Evolutionary conservation across 2,113 vertebrate species (phyloP), one percentile per base, ranked within the genome.

Genomic region (Talpa occidentalis): DNA sequence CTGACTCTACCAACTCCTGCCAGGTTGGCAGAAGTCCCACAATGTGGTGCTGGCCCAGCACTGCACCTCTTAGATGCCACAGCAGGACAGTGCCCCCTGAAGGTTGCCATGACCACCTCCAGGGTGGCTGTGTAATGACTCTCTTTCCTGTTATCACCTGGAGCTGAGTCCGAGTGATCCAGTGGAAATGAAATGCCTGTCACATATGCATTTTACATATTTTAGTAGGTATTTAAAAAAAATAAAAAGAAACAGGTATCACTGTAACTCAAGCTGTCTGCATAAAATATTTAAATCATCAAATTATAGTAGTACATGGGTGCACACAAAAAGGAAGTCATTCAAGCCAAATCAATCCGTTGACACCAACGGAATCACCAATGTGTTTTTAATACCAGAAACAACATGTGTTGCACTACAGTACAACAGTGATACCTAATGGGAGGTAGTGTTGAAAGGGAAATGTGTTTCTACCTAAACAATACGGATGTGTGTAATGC

Each of bases 281-380:
- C 69, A 88, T 67, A 93, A 85, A 88, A 88, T 70, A 94, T 86
- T 97, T 91, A 35, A 76, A 76, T 70, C 90, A 94, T 88, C 82
- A 62, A 22, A 62, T 62, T 87, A 77, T n/a, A 77, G 21, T 11
- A 21, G 22, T 47, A 40, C 47, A 59, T 69, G 3, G 4, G 11
- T 40, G 8, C 16, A 1, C 35, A 94, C 44, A 60, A 79, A 87
- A 84, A 42, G 93, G 11, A 84, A 76, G 35, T 56, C 70, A 52
- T 42, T 86, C 56, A 30, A 21, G 42, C 2, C 8, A 64, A 74
- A 85, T 89, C 82, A 91, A 42, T 60, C 26, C 91, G 79, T 52
- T 74, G 76, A 85, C 54, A 90, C 2, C 0, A 12, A 80, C 10
- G 42, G 49, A 49, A 56, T 77, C 77, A 88, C 76, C 56, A 72